A percentile compares a stretch with the other conserved stretches of the same genome.
Evolutionary conservation across 92 coral and sea anemone genomes (phyloP).

Genomic region (Pocillopora meandrina): DNA sequence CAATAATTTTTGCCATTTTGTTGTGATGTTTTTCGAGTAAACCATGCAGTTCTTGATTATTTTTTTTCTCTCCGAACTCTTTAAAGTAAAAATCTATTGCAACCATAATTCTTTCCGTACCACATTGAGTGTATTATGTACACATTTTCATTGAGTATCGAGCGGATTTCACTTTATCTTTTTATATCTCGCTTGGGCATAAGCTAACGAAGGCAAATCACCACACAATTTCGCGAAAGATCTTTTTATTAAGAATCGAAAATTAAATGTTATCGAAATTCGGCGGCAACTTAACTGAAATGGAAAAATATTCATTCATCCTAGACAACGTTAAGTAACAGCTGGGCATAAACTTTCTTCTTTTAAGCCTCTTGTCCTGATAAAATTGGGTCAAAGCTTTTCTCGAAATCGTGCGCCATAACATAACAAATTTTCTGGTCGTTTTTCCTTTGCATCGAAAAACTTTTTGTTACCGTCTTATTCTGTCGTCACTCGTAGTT

Average conservation of each 20-base stretch:
- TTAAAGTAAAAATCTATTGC: too few relatives aligned
- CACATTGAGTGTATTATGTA: too few relatives aligned
- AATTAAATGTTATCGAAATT: not conserved
- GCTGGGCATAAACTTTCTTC: too few relatives aligned
- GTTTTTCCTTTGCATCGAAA: not conserved
- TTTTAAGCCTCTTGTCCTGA: too few relatives aligned
- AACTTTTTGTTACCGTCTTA: not conserved
- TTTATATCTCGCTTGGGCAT: not conserved
- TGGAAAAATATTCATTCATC: not conserved
- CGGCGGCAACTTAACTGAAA: not conserved
- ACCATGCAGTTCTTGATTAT: not conserved
- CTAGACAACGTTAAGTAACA: too few relatives aligned
- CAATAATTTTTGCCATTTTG: not conserved
- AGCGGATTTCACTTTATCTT: not conserved
- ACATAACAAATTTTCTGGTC: too few relatives aligned
- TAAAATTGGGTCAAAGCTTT: too few relatives aligned
- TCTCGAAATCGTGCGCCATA: too few relatives aligned
- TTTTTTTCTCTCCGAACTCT: not conserved
- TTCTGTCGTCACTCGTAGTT: not conserved
- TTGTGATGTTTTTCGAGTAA: not conserved
- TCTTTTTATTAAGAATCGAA: not conserved
- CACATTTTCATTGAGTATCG: too few relatives aligned
- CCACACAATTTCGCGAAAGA: constrained; percentile 1
- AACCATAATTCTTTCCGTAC: too few relatives aligned
- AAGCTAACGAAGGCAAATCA: not conserved